phyloP scores from a whole-genome alignment of 2,113 vertebrate species.

The Diphyllodes magnificus region DNA sequence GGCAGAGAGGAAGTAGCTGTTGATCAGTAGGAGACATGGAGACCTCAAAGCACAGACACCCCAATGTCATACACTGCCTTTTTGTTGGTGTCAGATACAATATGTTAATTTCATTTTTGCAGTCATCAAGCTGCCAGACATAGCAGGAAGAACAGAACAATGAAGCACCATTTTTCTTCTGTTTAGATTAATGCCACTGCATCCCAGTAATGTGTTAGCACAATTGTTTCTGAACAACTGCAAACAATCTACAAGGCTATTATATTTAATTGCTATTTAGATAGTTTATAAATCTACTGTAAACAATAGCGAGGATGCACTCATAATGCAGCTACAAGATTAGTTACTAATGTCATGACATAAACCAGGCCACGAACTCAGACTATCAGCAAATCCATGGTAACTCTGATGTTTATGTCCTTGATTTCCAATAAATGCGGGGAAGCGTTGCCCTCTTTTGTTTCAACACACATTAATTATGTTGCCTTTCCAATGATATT shows the following conservation, averaged over 20 bases:
- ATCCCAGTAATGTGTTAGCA: neutral
- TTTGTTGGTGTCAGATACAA: neutral
- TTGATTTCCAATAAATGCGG: neutral
- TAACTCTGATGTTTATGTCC: neutral
- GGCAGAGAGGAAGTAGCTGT: neutral
- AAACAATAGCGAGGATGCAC: neutral
- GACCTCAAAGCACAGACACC: neutral
- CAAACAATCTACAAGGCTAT: constrained; percentile 29
- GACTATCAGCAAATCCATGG: neutral
- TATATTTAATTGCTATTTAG: constrained; percentile 50
- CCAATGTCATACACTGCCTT: neutral
- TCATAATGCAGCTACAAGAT: constrained; percentile 1
- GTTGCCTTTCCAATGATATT: neutral
- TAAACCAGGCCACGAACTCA: constrained; percentile 1
- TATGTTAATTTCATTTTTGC: neutral
- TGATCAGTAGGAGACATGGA: neutral
- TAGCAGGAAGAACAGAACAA: neutral
- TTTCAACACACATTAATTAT: constrained; percentile 6
- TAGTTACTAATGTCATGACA: neutral
- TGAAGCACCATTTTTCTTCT: neutral
- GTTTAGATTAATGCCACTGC: neutral
- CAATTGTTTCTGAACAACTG: neutral
- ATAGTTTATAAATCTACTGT: constrained; percentile 26
- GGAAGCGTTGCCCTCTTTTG: neutral
- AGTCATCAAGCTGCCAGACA: neutral